Evolutionary conservation across 1,140 invertebrate genomes (phyloP).

Genomic region (Hycleus cichorii): DNA sequence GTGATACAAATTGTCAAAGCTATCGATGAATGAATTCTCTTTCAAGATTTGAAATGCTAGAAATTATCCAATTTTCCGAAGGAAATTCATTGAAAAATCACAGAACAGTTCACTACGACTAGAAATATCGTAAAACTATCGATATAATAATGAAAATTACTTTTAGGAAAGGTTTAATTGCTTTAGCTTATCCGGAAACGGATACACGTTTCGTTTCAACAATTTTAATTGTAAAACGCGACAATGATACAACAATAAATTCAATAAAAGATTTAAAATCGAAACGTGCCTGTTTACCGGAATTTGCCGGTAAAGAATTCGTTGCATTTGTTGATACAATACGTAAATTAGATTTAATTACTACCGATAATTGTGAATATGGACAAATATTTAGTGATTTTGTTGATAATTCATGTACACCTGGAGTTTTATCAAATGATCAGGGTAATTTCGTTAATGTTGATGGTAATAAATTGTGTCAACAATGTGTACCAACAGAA

Average conservation of each 20-base stretch:
- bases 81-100: too few species aligned
- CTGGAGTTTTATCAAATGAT: slow-evolving; percentile 47
- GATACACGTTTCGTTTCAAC: slow-evolving; percentile 40
- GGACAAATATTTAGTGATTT: slow-evolving; percentile 47
- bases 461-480: slow-evolving; percentile 33
- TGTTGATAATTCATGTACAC: slow-evolving; percentile 50
- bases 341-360: slow-evolving; percentile 42
- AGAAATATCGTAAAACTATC: slow-evolving; percentile 27
- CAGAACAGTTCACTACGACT: too few species aligned
- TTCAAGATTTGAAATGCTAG: too few species aligned
- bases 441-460: slow-evolving; percentile 25
- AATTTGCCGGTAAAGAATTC: slow-evolving; percentile 55
- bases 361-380: slow-evolving; percentile 48
- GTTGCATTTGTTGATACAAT: slow-evolving; percentile 50
- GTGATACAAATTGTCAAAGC: too few species aligned
- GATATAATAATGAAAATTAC: neutral
- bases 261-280: slow-evolving; percentile 50
- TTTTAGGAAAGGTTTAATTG: slow-evolving; percentile 40
- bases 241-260: slow-evolving; percentile 41
- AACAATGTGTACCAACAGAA: slow-evolving; percentile 30
- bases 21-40: too few species aligned
- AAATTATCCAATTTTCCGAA: too few species aligned
- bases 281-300: slow-evolving; percentile 57
- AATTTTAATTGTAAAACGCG: slow-evolving; percentile 53
- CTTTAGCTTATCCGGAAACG: slow-evolving; percentile 50